A percentile compares a stretch with the other conserved stretches of the same genome.
These are phyloP conservation scores for Euthynnus affinis DNA, from an alignment of 2,797 vertebrate species.

Conservation along the genomic window DNA sequence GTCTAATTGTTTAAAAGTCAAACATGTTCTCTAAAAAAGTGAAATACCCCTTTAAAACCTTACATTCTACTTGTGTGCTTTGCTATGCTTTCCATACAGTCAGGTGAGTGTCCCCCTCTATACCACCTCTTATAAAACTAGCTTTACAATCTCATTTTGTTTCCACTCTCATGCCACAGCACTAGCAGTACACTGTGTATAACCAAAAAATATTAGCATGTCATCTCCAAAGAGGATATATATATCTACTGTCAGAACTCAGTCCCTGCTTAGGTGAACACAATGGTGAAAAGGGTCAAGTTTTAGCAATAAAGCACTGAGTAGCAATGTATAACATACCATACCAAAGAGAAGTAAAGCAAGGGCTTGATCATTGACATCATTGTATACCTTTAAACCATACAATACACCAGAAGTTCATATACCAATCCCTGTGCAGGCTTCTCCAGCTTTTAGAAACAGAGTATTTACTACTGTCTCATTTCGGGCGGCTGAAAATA, in stretches of 20 bases:
- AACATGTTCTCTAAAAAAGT: conserved; percentile 49
- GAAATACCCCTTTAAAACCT: conserved; percentile 57
- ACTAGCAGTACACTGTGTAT: conserved; percentile 51
- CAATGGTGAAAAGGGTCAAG: conserved; percentile 58
- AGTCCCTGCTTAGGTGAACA: conserved; percentile 54
- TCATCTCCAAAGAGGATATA: conserved; percentile 68
- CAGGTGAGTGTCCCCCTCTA: conserved; percentile 34
- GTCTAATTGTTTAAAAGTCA: conserved; percentile 53
- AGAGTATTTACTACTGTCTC: conserved; percentile 34
- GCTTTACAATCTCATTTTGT: conserved; percentile 65
- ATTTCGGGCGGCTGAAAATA: conserved; percentile 47
- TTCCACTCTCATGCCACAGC: conserved; percentile 44
- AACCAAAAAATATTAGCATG: conserved; percentile 65
- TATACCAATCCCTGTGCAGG: conserved; percentile 42
- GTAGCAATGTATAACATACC: conserved; percentile 49
- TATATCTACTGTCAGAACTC: conserved; percentile 49
- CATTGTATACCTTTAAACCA: conserved; percentile 64
- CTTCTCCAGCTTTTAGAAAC: conserved; percentile 42
- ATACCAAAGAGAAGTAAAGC: conserved; percentile 63
- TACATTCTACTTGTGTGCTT: conserved; percentile 81
- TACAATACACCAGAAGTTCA: conserved; percentile 39
- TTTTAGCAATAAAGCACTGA: conserved; percentile 68
- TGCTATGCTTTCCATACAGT: conserved; percentile 57
- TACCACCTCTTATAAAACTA: conserved; percentile 63
- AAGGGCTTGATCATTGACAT: conserved; percentile 75